Evolutionary conservation across 2,797 vertebrate species (phyloP), one percentile per base, ranked within the genome.

Genomic region (Alca torda): DNA sequence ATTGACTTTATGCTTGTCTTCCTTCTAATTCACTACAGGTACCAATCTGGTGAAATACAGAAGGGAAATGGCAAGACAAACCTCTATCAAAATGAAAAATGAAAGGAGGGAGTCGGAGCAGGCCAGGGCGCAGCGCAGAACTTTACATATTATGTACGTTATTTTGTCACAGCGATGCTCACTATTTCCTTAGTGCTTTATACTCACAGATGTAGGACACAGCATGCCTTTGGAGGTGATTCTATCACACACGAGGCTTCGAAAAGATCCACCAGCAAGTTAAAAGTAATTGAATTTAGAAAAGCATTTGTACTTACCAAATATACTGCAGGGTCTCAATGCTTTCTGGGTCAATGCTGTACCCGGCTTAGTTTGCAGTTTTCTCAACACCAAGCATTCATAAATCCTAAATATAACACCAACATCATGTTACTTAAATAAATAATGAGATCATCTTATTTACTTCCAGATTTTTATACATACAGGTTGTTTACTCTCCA

Each of bases 1-100:
- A 82, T 39, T 77, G 88, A 57, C 86, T 94, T 85, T 18, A 82
- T n/a, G 70, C 74, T 93, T 79, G 69, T 74, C 67, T 96, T 82
- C 59, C 74, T 26, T 88, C 60, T 83, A 59, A 73, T 35, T 93
- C 80, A 39, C 46, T 77, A 11, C 19, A 74, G 77, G 70, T 80
- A 79, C 39, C 48, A 64, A 53, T n/a, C 43, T 2, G 1, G 56
- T 26, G 56, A 84, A 90, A 81, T 14, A 41, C 2, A 78, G 54
- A 89, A 69, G 35, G 68, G n/a, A 89, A 93, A 43, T 26, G 26
- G 50, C 51, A 76, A 56, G 59, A 84, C 63, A 92, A 90, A 92
- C 13, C 72, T 45, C 0, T 30, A 84, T 33, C 25, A 43, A 73
- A 86, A 69, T 28, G 67, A 79, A 73, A 90, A 53, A 11, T 45